phyloP scores from a whole-genome alignment of 2,113 vertebrate genomes.

The Notarius quadriscutis region DNA sequence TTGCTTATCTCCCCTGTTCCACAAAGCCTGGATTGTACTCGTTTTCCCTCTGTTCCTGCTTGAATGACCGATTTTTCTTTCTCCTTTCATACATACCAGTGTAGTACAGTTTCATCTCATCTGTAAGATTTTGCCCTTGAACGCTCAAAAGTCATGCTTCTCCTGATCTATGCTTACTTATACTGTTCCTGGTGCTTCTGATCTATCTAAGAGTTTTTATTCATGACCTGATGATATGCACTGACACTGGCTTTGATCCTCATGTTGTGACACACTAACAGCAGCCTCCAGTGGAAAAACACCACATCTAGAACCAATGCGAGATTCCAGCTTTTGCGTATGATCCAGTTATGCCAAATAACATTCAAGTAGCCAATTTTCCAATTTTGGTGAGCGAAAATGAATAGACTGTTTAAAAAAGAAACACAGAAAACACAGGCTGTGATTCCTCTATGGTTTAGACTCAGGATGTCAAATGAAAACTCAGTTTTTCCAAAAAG shows the following conservation, averaged over 20 bases:
- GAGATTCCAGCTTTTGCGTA: not conserved
- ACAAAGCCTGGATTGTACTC: not conserved
- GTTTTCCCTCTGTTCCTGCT: not conserved
- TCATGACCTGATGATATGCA: not conserved
- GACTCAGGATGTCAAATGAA: not conserved
- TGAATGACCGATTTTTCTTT: not conserved
- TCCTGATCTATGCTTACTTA: not conserved
- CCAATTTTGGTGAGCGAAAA: not conserved
- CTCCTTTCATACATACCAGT: not conserved
- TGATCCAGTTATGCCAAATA: not conserved
- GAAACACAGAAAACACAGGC: not conserved
- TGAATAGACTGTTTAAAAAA: not conserved
- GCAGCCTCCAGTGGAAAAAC: not conserved
- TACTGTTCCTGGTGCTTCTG: not conserved
- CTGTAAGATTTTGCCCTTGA: not conserved
- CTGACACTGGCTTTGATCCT: not conserved
- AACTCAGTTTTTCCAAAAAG: not conserved
- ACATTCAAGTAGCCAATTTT: not conserved
- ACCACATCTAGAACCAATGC: not conserved
- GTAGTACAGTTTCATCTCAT: not conserved
- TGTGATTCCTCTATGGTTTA: not conserved
- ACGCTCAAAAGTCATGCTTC: not conserved
- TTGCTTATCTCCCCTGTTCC: not conserved
- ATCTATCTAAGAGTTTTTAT: not conserved
- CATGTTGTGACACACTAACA: not conserved